Base-by-base conservation (phyloP, 2,888 invertebrate species). In the Drosophila nigricruria region DNA sequence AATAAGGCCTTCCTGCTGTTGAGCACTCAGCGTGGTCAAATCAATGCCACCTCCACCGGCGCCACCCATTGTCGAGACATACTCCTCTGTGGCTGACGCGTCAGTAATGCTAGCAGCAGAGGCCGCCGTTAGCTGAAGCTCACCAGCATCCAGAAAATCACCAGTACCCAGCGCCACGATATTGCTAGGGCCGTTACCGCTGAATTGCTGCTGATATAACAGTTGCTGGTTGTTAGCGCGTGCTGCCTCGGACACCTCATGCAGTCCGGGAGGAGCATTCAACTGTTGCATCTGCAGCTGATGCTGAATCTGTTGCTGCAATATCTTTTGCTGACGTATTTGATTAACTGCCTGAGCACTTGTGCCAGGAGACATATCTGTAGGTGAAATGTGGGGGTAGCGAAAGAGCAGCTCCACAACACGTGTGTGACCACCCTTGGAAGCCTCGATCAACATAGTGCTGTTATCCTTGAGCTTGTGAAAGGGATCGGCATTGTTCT, bases 381-480 rank as follows among this genome's bases (percentile, higher is more conserved):
- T 92, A 94, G 96, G 94, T 94, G 90, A 96, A 95, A 93, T 91
- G 62, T 97, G 97, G 34, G 98, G 98, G 94, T 97, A 99, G 93
- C 99, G 99, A 79, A 99, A 95, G 80, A 99, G 94, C 86, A 99
- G 94, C 93, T 98, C 97, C 70, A 99, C 99, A 67, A 99, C 98
- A 80, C 96, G 96, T 25, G 98, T 98, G 93, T 99, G 99, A 0
- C 99, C 99, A 56, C 99, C 98, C 93, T 98, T 98, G 53, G 99
- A 97, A 57, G 99, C 99, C 93, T 99, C 99, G 88, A 99, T 99
- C 82, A 99, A 94, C 96, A 99, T 99, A 61, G 98, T 99, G 71
- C 98, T 98, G 93, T 98, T 98, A 94, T 99, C 99, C 94, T 99
- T 98, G 57, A 99, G 95, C 94, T 98, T 98, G 94, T 98, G 97